These are phyloP conservation scores for Drosophila melanica DNA, from an alignment of 1,140 invertebrate species.

Conservation along the genomic window DNA sequence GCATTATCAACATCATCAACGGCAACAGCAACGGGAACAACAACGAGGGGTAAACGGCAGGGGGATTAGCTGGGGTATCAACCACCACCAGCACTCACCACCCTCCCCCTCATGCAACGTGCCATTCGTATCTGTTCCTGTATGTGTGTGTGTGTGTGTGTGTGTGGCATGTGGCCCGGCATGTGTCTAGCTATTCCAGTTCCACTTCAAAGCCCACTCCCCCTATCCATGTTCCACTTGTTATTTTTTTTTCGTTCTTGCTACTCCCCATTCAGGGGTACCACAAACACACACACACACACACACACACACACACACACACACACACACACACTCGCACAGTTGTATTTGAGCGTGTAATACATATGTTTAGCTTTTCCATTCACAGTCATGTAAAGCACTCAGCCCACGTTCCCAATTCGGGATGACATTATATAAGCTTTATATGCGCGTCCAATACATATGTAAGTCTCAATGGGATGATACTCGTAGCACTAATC, in stretches of 20 bases:
- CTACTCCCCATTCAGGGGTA: conserved; percentile 46
- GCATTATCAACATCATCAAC: conserved; percentile 68
- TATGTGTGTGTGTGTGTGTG: conserved; percentile 8
- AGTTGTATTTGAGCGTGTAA: conserved; percentile 48
- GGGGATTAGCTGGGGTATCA: conserved; percentile 49
- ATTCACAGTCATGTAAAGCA: conserved; percentile 67
- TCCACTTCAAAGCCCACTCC: conserved; percentile 1
- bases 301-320: conserved; percentile 30
- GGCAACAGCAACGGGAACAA: conserved; percentile 14
- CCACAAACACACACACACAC: conserved; percentile 36
- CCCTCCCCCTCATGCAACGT: background rate
- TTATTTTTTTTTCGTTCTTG: conserved; percentile 46
- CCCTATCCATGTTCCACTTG: conserved; percentile 11
- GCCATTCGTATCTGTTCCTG: background rate
- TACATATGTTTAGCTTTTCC: conserved; percentile 82
- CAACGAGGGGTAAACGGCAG: conserved; percentile 9
- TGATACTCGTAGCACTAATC: conserved; percentile 1
- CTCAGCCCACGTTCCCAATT: conserved; percentile 23
- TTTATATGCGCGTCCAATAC: conserved; percentile 13
- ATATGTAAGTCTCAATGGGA: conserved; percentile 2
- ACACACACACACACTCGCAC: conserved; percentile 1
- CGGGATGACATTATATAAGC: conserved; percentile 58
- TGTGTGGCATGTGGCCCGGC: conserved; percentile 35
- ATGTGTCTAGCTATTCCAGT: conserved; percentile 42
- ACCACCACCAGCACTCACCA: conserved; percentile 18